Evolutionary conservation across 2,113 vertebrate species (phyloP).

Genomic region (Atractosteus spatula): DNA sequence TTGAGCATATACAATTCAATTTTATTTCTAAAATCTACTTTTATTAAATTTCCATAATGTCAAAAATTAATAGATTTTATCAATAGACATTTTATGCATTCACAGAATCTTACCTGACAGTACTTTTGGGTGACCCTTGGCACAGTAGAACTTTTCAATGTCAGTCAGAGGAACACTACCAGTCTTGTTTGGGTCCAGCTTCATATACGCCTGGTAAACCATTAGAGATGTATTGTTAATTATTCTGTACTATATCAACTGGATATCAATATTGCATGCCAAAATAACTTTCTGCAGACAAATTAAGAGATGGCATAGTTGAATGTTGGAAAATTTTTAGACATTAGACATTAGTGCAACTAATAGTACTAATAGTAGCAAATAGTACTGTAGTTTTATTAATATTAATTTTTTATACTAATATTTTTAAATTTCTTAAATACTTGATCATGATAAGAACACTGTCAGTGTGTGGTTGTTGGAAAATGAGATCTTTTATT

Average conservation of each 20-base stretch:
- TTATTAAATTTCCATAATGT: no score
- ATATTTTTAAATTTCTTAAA: no score
- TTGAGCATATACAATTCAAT: no score
- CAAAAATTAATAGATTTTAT: neutral
- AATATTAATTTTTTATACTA: no score
- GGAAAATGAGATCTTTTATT: neutral
- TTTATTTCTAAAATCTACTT: no score
- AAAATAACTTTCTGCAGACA: no score
- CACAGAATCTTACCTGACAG: constrained; percentile 57
- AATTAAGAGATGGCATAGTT: neutral
- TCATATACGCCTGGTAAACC: constrained; percentile 71
- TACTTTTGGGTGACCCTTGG: constrained; percentile 64
- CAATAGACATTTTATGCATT: neutral
- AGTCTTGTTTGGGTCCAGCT: constrained; percentile 76
- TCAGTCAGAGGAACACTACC: constrained; percentile 59
- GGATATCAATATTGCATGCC: no score
- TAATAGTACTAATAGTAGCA: no score
- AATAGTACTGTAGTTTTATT: no score
- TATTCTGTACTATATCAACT: no score
- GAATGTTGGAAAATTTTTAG: neutral
- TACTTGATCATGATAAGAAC: no score
- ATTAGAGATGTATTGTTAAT: neutral
- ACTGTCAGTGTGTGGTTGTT: no score
- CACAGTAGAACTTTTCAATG: constrained; percentile 74
- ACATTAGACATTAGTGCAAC: neutral